Evolutionary conservation across 1,140 invertebrate genomes (phyloP).

Genomic region (Dreissena polymorpha): DNA sequence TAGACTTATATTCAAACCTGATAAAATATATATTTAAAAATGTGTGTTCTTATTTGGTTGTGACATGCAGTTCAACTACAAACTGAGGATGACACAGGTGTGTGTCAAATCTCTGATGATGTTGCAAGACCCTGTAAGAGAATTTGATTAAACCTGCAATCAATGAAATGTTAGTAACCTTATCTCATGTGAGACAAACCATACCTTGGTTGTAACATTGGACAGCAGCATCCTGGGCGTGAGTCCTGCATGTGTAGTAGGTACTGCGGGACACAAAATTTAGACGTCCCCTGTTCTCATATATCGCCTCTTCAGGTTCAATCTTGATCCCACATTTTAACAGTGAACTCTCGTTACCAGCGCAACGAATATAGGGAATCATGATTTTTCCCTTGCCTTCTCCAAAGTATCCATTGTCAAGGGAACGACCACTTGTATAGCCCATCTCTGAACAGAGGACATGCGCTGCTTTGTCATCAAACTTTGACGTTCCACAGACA

Average conservation of each 20-base stretch:
- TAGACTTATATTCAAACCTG: slow-evolving; percentile 21
- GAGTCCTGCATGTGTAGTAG: slow-evolving; percentile 49
- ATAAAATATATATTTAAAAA: background rate
- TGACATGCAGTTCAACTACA: too few species aligned
- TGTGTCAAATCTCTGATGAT: too few species aligned
- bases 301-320: slow-evolving; percentile 38
- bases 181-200: background rate
- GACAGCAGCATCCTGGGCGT: slow-evolving; percentile 44
- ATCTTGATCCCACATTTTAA: slow-evolving; percentile 48
- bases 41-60: too few species aligned
- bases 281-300: background rate
- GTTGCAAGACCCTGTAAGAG: too few species aligned
- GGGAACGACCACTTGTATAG: slow-evolving; percentile 29
- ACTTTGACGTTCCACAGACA: slow-evolving; percentile 48
- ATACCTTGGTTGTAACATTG: slow-evolving; percentile 47
- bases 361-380: slow-evolving; percentile 48
- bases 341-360: slow-evolving; percentile 51
- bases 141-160: too few species aligned
- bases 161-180: too few species aligned
- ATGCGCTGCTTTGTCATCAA: slow-evolving; percentile 45
- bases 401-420: slow-evolving; percentile 38
- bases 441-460: slow-evolving; percentile 31
- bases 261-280: slow-evolving; percentile 39
- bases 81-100: too few species aligned
- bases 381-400: slow-evolving; percentile 52